Percentiles rank a stretch among this genome's conserved stretches.
Conservation (phyloP, 2,113 vertebrate species). For the Pangasianodon hypophthalmus region DNA sequence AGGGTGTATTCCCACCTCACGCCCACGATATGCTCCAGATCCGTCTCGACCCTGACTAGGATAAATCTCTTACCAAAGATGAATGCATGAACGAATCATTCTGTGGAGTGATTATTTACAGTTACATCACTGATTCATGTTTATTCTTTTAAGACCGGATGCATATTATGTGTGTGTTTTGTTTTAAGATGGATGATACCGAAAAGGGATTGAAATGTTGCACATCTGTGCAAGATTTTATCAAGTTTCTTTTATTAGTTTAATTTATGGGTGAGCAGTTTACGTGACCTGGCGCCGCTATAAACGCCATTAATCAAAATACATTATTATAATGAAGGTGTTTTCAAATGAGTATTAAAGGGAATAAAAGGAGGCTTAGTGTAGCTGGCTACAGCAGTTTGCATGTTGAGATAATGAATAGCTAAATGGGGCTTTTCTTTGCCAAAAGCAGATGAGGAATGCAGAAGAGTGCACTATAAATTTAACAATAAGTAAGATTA, state of each 20-base stretch:
- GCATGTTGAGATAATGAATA: constrained; percentile 71
- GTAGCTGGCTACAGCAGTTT: constrained; percentile 60
- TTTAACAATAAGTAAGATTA: constrained; percentile 67
- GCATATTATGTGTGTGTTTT: constrained; percentile 65
- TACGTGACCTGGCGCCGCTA: constrained; percentile 71
- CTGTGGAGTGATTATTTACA: constrained; percentile 34
- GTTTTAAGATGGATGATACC: constrained; percentile 56
- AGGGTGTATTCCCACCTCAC: not conserved
- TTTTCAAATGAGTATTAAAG: constrained; percentile 80
- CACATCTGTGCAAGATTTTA: constrained; percentile 76
- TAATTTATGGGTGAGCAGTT: constrained; percentile 81
- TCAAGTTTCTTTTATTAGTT: constrained; percentile 77
- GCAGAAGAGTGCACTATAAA: constrained; percentile 64
- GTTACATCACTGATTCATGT: constrained; percentile 51
- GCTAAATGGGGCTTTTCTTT: constrained; percentile 66
- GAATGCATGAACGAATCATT: not conserved
- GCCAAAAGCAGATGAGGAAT: constrained; percentile 65
- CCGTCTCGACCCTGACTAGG: not conserved
- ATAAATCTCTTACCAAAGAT: not conserved
- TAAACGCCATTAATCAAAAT: constrained; percentile 84
- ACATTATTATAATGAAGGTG: constrained; percentile 81
- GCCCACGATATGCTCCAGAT: not conserved
- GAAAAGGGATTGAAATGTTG: constrained; percentile 70
- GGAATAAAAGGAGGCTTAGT: constrained; percentile 74
- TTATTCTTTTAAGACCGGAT: not conserved